Percentiles rank a stretch among this genome's conserved stretches.
These are phyloP conservation scores for Stenopsyche tienmushanensis DNA, from an alignment of 1,140 invertebrate genomes.

Conservation along the genomic window DNA sequence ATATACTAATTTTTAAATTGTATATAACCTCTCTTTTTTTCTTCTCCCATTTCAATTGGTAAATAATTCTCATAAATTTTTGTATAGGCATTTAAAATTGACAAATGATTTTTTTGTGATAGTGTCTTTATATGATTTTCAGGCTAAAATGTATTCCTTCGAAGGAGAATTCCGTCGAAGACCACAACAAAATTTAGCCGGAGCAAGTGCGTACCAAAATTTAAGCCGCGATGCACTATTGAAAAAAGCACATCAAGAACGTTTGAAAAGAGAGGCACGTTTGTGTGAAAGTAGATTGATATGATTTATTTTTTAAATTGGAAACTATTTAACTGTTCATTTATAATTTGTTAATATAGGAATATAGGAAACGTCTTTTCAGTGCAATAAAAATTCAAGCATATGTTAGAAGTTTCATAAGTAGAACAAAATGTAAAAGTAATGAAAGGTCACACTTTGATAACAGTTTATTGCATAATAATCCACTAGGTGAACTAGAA, in stretches of 20 bases:
- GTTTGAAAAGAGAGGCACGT: conserved; percentile 86
- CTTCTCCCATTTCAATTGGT: too few relatives aligned
- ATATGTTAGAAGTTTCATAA: conserved; percentile 73
- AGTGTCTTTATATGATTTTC: conserved; percentile 9
- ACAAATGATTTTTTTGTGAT: too few relatives aligned
- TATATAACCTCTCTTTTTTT: too few relatives aligned
- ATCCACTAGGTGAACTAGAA: conserved; percentile 55
- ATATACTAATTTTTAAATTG: too few relatives aligned
- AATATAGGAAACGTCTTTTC: conserved; percentile 66
- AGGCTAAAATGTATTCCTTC: conserved; percentile 72
- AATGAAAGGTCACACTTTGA: conserved; percentile 70
- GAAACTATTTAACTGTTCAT: conserved; percentile 16
- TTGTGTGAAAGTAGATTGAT: conserved; percentile 40
- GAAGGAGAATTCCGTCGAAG: conserved; percentile 87
- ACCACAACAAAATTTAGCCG: conserved; percentile 88
- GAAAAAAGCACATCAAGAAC: conserved; percentile 76
- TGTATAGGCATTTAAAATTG: too few relatives aligned
- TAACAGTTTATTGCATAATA: conserved; percentile 55
- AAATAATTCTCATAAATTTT: too few relatives aligned
- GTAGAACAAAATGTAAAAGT: conserved; percentile 66
- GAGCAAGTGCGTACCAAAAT: conserved; percentile 71
- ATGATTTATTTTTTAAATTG: conserved; percentile 4
- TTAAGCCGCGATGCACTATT: conserved; percentile 76
- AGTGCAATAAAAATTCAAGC: conserved; percentile 78
- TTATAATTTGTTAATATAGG: conserved; percentile 48